Evolutionary conservation across 2,888 invertebrate species (phyloP).

Genomic region (Trypoxylon attenuatum): DNA sequence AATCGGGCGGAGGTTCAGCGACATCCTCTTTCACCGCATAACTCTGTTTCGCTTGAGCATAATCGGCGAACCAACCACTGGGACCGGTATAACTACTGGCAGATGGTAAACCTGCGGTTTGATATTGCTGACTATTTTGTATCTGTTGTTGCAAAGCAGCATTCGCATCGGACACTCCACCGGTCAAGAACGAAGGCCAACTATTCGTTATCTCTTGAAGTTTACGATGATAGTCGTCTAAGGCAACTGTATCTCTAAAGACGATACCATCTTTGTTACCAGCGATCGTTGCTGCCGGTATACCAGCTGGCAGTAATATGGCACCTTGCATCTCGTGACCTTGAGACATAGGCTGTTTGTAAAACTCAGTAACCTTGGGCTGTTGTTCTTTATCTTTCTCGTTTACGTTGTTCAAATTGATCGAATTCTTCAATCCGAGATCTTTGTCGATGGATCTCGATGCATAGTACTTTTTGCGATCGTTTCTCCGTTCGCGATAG

Average conservation of each 20-base stretch:
- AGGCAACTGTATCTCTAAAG: slow-evolving; percentile 58
- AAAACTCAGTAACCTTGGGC: not conserved
- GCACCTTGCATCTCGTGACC: slow-evolving; percentile 17
- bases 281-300: slow-evolving; percentile 44
- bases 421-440: slow-evolving; percentile 8
- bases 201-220: slow-evolving; percentile 63
- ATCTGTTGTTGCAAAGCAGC: slow-evolving; percentile 6
- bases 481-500: slow-evolving; percentile 17
- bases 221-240: slow-evolving; percentile 65
- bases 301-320: slow-evolving; percentile 29
- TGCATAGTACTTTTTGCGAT: slow-evolving; percentile 24
- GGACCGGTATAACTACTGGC: not conserved
- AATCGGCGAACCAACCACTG: slow-evolving; percentile 20
- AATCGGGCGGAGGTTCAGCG: slow-evolving; percentile 54
- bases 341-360: not conserved
- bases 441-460: slow-evolving; percentile 45
- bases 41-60: slow-evolving; percentile 53
- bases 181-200: slow-evolving; percentile 57
- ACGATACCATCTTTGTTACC: slow-evolving; percentile 57
- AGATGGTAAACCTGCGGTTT: not conserved
- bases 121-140: not conserved
- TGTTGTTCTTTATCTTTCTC: slow-evolving; percentile 16
- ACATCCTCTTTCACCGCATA: slow-evolving; percentile 64
- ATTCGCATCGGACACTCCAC: not conserved
- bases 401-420: slow-evolving; percentile 2